phyloP scores from a whole-genome alignment of 2,888 invertebrate genomes.

The Drosophila monieri region DNA sequence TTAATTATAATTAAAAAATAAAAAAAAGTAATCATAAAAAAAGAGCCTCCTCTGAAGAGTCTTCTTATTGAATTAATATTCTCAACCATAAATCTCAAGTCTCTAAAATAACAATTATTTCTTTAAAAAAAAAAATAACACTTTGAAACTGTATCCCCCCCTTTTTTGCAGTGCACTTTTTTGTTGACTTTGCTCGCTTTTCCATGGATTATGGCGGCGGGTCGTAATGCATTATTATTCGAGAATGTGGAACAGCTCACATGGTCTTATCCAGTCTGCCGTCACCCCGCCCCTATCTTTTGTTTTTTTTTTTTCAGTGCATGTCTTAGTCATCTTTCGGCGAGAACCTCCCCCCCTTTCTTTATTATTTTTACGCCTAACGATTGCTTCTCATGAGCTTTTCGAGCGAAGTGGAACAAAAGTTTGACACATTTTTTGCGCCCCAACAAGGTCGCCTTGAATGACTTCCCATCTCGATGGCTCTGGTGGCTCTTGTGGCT shows the following conservation, averaged over 20 bases:
- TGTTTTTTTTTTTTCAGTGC: neutral
- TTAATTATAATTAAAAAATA: too few species aligned
- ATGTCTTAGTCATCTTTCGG: slow-evolving; percentile 35
- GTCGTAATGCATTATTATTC: slow-evolving; percentile 34
- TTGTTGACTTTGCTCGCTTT: slow-evolving; percentile 55
- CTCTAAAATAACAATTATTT: neutral
- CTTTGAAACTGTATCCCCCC: rapidly evolving
- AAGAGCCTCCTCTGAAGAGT: too few species aligned
- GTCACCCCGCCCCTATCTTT: slow-evolving; percentile 2
- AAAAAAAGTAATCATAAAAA: too few species aligned
- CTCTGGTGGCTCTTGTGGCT: neutral
- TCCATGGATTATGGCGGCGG: slow-evolving; percentile 50
- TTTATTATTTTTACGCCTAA: neutral
- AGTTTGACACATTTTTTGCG: neutral
- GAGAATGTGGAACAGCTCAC: slow-evolving; percentile 25
- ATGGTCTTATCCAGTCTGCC: slow-evolving; percentile 9
- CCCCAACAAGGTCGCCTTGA: neutral
- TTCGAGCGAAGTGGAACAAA: neutral
- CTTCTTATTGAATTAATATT: too few species aligned
- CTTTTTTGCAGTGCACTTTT: neutral
- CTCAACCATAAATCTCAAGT: too few species aligned
- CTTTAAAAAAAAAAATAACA: neutral
- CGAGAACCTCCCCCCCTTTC: slow-evolving; percentile 4
- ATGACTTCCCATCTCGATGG: neutral
- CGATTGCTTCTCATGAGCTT: slow-evolving; percentile 1